Base-by-base conservation (phyloP, 1,140 invertebrate genomes). In the Anoplolepis gracilipes region DNA sequence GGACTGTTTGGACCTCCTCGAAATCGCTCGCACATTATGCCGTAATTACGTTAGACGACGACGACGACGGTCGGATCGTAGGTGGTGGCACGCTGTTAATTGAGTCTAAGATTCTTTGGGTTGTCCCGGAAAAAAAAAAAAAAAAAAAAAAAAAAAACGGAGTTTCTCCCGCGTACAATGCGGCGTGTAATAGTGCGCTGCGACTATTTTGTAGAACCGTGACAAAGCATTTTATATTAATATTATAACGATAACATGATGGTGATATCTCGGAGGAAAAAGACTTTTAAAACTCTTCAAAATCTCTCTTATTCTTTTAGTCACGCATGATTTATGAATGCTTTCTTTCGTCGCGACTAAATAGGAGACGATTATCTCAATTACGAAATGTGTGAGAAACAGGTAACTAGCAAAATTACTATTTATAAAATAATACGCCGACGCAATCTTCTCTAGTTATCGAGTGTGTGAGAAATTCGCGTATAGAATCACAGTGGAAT, bases 1-100 rank as follows among this genome's bases (percentile, higher is more conserved):
- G 70, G 76, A 76, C 75, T 87, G 70, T 84, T 69, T 87, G 62
- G 86, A 49, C 8, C 30, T 55, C 62, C 84, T 89, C 88, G 87
- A 89, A 89, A 88, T 89, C 87, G 87, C 62, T 57, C 76, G 84
- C 79, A 55, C 75, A 78, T 82, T 67, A 70, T 78, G 82, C 57
- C 67, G 70, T 88, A 88, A 89, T 89, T 88, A 88, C 87, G 87
- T 77, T 81, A 61, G 87, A 88, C 76, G 77, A 78, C 28, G 30
- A 73, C 33, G 65, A 55, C 67, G 25, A 30, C 53, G 78, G 49
- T 85, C 69, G 36, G 78, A 33, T 85, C 76, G 87, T 82, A 75
- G 84, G 76, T 88, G 84, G 88, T n/a, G 76, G 88, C 30, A 55
- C 61, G 73, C 39, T 73, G 46, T 73, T 77, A 88, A 85, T 88